Evolutionary conservation across 2,113 vertebrate species (phyloP), one percentile per base, ranked within the genome.

Genomic region (Channa maculata): DNA sequence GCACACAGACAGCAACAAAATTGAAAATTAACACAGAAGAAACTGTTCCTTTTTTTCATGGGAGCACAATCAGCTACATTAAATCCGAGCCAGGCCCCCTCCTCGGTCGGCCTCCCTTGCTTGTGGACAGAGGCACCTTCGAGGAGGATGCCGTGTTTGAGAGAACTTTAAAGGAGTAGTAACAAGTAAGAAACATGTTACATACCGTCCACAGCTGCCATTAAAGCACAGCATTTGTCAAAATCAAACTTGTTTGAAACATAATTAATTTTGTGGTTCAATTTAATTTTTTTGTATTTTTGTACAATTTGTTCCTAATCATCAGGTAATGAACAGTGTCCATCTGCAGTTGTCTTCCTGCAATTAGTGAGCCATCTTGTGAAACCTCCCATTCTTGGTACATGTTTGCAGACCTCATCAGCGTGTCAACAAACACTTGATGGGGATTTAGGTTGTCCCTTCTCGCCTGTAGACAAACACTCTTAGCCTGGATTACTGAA

Each of bases 21-120:
- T 96, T 95, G 95, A 95, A 96, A 98, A 97, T 97, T 95, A 97
- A 97, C 96, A 97, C 96, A 96, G 95, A 95, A 95, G 93, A 97
- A 98, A 99, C 97, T 96, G 97, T 99, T 99, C 97, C 96, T 96
- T 96, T 97, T 61, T 97, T 96, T 94, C 93, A 96, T 77, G 92
- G 92, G 94, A 88, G 86, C 92, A 97, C 96, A 97, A 98, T 97
- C 94, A 94, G 95, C 95, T 94, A 96, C 95, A 97, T 95, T 97
- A 96, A 98, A 95, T 94, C 95, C 6, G 8, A 64, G 66, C 58
- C 68, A 39, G 77, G 69, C 86, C 70, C 83, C 83, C 65, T 84
- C 80, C 64, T 74, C 66, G 75, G 10, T 24, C 48, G 62, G 37
- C 74, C 41, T 58, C 80, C 63, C 36, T 59, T 13, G 65, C 53